phyloP scores from a whole-genome alignment of 2,888 invertebrate species.

The Tigriopus californicus region DNA sequence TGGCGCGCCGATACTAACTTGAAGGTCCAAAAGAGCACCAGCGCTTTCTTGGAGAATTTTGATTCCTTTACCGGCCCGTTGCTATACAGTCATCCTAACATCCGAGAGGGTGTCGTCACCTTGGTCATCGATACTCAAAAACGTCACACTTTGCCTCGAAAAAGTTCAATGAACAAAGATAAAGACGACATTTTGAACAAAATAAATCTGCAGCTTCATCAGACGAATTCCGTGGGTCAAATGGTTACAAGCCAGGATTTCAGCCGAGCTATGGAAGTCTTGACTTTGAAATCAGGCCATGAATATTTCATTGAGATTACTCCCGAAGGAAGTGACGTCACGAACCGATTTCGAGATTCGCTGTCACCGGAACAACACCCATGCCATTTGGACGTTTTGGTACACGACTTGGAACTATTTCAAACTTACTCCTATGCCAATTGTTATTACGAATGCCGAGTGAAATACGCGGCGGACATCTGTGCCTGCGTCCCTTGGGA shows the following conservation, averaged over 20 bases:
- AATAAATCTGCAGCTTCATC: not conserved
- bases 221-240: not conserved
- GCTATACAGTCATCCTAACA: no score
- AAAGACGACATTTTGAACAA: not conserved
- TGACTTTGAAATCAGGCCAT: not conserved
- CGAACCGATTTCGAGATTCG: not conserved
- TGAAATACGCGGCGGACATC: not conserved
- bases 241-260: not conserved
- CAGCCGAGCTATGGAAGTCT: no score
- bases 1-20: not conserved
- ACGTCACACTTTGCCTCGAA: not conserved
- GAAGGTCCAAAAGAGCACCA: no score
- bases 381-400: no score
- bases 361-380: no score
- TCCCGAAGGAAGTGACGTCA: not conserved
- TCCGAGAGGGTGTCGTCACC: not conserved
- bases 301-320: not conserved
- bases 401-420: not conserved
- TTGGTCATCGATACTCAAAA: not conserved
- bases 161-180: not conserved
- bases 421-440: not conserved
- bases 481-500: not conserved
- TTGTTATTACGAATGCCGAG: not conserved
- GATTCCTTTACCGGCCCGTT: no score
- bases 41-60: no score